These are phyloP conservation scores for Brachionus rubens DNA, from an alignment of 1,140 invertebrate genomes.

Conservation along the genomic window DNA sequence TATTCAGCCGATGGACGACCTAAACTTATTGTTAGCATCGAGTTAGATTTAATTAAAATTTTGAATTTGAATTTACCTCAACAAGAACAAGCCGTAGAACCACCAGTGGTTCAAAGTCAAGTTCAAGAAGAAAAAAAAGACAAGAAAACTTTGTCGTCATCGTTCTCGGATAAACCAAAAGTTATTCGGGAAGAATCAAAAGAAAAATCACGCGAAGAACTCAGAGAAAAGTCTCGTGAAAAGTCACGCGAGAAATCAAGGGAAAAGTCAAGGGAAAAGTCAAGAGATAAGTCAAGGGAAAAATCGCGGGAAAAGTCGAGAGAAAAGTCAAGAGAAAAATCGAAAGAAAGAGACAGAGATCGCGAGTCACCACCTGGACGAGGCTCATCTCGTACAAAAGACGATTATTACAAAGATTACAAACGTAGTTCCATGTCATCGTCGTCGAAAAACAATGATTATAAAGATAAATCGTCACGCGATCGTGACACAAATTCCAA, in stretches of 20 bases:
- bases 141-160: too few relatives aligned
- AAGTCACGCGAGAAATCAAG: neutral
- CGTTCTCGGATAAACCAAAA: neutral
- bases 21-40: slow-evolving; percentile 37
- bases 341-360: neutral
- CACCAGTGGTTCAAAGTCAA: neutral
- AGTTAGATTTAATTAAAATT: slow-evolving; percentile 44
- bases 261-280: neutral
- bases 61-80: slow-evolving; percentile 29
- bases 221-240: neutral
- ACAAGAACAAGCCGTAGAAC: neutral
- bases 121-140: neutral
- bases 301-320: neutral
- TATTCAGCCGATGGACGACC: slow-evolving; percentile 39
- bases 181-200: neutral
- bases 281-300: neutral
- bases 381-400: neutral
- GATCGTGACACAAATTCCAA: slow-evolving; percentile 28
- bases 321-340: neutral
- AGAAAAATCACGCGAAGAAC: neutral
- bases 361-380: neutral
- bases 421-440: slow-evolving; percentile 19
- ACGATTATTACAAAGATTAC: slow-evolving; percentile 5
- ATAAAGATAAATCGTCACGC: slow-evolving; percentile 25
- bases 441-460: slow-evolving; percentile 14